Evolutionary conservation across 2,113 vertebrate genomes (phyloP), one percentile per base, ranked within the genome.

Genomic region (Sebastes schlegelii): DNA sequence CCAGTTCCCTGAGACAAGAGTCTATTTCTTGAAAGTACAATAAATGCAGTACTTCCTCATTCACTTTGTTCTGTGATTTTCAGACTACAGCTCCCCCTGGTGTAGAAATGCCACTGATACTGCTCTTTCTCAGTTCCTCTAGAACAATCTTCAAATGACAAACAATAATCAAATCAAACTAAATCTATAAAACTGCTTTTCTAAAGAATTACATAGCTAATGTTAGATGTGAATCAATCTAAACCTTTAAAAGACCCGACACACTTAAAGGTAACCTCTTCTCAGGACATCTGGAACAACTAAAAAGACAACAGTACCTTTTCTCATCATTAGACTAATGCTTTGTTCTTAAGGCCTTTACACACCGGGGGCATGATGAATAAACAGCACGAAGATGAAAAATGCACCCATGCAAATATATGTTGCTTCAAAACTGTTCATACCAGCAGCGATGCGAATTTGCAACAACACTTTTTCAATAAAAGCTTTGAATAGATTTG

Each of bases 61-160:
- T 79, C 42, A 34, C n/a, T 55, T 11, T 52, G 21, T 17, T 16
- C 34, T 14, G 1, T 8, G 19, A 79, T 11, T 60, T 66, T 51
- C 45, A 61, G 2, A 52, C 54, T 46, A 46, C 16, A 84, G 74
- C 72, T 21, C 86, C 88, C 65, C 65, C 82, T 88, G 66, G 70
- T 86, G 83, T 21, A 16, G 19, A 48, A 9, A 4, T 6, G 5
- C 13, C 2, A 19, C 3, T 16, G 17, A 43, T 49, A 23, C 43
- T 1, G 48, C 16, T 48, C n/a, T 54, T 43, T 26, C 19, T 43
- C n/a, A 17, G 19, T 34, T 77, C 16, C 1, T 43, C 67, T 42
- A 1, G 6, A 10, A 63, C 19, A 54, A 17, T 51, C 26, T 48
- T 69, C 19, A 61, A 42, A 61, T 61, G 43, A 45, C 40, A 55